These are phyloP conservation scores for Leptura quadrifasciata DNA, from an alignment of 2,888 invertebrate species.

Conservation along the genomic window DNA sequence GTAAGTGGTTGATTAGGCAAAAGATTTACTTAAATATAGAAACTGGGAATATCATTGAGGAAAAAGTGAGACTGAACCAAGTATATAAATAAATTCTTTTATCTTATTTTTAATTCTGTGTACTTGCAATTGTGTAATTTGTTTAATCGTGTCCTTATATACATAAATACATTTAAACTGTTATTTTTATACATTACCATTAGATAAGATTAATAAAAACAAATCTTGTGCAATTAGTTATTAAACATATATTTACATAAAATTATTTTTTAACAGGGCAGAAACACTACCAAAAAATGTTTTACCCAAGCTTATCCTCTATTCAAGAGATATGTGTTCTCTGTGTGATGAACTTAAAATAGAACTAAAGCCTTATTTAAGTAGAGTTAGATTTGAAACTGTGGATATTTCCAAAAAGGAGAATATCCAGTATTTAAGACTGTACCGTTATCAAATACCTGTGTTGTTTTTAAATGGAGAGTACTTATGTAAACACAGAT, in stretches of 20 bases:
- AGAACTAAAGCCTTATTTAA: slow-evolving; percentile 78
- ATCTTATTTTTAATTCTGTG: background rate
- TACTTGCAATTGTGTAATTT: background rate
- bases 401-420: slow-evolving; percentile 85
- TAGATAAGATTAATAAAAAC: slow-evolving; percentile 35
- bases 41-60: background rate
- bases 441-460: slow-evolving; percentile 88
- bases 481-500: slow-evolving; percentile 86
- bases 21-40: background rate
- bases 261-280: slow-evolving; percentile 71
- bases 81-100: background rate
- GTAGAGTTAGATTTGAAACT: slow-evolving; percentile 81
- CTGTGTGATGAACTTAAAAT: slow-evolving; percentile 87
- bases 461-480: slow-evolving; percentile 90
- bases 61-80: slow-evolving; percentile 7
- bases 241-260: background rate
- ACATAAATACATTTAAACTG: background rate
- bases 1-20: slow-evolving; percentile 78
- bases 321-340: slow-evolving; percentile 87
- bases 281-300: slow-evolving; percentile 70
- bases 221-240: slow-evolving; percentile 45
- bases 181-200: slow-evolving; percentile 40
- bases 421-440: slow-evolving; percentile 83
- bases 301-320: slow-evolving; percentile 83
- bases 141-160: background rate